A percentile compares a stretch with the other conserved stretches of the same genome.
Evolutionary conservation across 2,797 vertebrate species (phyloP).

Genomic region (Poecilia picta): DNA sequence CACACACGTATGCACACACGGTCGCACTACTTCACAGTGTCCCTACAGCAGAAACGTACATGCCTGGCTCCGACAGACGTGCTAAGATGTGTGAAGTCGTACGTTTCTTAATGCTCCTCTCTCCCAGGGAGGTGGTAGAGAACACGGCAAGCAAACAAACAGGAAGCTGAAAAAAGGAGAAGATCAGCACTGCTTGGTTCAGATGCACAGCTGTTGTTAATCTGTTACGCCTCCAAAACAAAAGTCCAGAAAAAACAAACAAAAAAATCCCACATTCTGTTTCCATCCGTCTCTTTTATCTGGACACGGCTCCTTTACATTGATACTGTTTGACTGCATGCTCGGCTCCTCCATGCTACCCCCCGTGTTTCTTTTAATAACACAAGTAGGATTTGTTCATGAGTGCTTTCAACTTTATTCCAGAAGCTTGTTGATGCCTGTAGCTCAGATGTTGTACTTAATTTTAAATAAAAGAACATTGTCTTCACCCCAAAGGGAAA

Average conservation of each 20-base stretch:
- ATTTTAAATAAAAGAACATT: not conserved
- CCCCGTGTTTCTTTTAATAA: not conserved
- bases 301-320: not conserved
- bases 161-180: slow-evolving; percentile 41
- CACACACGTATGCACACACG: too few species aligned
- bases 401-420: not conserved
- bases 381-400: not conserved
- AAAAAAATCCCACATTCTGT: not conserved
- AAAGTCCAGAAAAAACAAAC: too few species aligned
- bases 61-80: not conserved
- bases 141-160: slow-evolving; percentile 32
- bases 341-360: not conserved
- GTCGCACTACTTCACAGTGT: not conserved
- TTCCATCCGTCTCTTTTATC: not conserved
- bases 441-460: not conserved
- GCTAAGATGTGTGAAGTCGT: not conserved
- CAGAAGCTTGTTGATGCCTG: not conserved
- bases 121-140: slow-evolving; percentile 8
- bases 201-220: not conserved
- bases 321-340: not conserved
- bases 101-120: not conserved
- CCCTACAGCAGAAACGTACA: not conserved
- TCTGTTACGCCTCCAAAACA: not conserved
- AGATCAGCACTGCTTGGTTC: slow-evolving; percentile 5
- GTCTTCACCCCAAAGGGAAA: not conserved